Evolutionary conservation across 2,797 vertebrate genomes (phyloP), one percentile per base, ranked within the genome.

Genomic region (Luscinia megarhynchos): DNA sequence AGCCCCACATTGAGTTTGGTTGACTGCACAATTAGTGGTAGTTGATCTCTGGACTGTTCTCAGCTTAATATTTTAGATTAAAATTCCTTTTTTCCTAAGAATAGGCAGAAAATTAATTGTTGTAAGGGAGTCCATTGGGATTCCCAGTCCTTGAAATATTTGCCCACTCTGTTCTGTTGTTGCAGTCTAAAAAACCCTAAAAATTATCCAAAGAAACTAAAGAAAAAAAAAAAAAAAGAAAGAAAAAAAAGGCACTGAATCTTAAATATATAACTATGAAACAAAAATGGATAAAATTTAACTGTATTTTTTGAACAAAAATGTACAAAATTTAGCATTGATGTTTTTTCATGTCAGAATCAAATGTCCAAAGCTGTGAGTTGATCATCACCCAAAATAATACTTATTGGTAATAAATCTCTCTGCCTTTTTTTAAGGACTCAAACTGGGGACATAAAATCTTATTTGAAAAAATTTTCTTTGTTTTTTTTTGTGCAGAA

Each of bases 171-270:
- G 12, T 54, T 80, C 12, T 70, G 8, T 51, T 43, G 10, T 14
- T 77, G 14, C 10, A 83, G 20, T 63, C 62, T 6, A 64, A 73
- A 80, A 53, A 46, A 26, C 13, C 1, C 2, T 14, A 9, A 17
- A 14, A 41, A 41, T 17, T 30, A 6, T 23, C 20, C 29, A 59
- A 40, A 66, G 19, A 57, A 40, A 34, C 22, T 2, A 5, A 14
- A 84, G 61, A n/a, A 15, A 34, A 84, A 68, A n/a, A 15, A 34
- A 73, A 7, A 14, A 68, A n/a, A 15, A 34, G 68, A 7, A 14
- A 38, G 10, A 48, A 0, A 10, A 30, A 18, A 10, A 3, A 7
- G 32, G 5, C 22, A 34, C 3, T 26, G 22, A 72, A 43, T 5
- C 6, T 30, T 58, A 89, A 34, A 48, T 29, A 15, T 9, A 10